A percentile compares a stretch with the other conserved stretches of the same genome.
phyloP scores from a whole-genome alignment of 2,113 vertebrate genomes.

The Bubalus kerabau region DNA sequence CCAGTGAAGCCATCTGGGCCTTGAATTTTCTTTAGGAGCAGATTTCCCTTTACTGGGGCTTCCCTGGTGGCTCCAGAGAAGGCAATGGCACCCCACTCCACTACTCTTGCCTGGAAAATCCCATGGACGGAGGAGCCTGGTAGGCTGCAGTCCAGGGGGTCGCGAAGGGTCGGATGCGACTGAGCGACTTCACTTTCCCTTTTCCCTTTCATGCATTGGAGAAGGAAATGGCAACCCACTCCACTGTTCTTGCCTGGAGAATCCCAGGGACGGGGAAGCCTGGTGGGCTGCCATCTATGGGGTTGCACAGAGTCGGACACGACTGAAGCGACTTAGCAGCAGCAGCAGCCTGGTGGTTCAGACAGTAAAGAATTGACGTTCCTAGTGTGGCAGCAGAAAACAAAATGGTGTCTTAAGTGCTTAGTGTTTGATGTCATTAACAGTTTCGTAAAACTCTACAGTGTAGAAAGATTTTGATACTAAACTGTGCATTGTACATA shows the following conservation, averaged over 20 bases:
- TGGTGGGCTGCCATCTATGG: no score
- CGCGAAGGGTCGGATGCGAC: fast-evolving
- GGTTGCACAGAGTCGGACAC: no score
- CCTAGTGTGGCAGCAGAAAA: conserved; percentile 87
- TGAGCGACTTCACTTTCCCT: no score
- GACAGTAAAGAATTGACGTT: conserved; percentile 77
- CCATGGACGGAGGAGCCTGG: no score
- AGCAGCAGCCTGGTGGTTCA: neutral
- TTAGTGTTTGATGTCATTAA: conserved; percentile 91
- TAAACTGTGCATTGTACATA: conserved; percentile 91
- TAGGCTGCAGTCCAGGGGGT: no score
- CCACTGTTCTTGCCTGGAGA: no score
- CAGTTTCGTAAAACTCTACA: conserved; percentile 88
- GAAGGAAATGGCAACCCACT: no score
- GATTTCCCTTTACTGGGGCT: neutral
- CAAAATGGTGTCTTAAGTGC: conserved; percentile 87
- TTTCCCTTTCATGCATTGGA: no score
- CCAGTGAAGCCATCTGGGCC: neutral
- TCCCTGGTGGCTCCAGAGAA: neutral
- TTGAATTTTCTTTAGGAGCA: neutral
- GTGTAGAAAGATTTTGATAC: conserved; percentile 92
- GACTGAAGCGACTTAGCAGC: no score
- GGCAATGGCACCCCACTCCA: no score
- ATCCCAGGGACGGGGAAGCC: no score
- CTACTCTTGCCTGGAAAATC: no score